Evolutionary conservation across 2,888 invertebrate species (phyloP).

Genomic region (Penaeus monodon): DNA sequence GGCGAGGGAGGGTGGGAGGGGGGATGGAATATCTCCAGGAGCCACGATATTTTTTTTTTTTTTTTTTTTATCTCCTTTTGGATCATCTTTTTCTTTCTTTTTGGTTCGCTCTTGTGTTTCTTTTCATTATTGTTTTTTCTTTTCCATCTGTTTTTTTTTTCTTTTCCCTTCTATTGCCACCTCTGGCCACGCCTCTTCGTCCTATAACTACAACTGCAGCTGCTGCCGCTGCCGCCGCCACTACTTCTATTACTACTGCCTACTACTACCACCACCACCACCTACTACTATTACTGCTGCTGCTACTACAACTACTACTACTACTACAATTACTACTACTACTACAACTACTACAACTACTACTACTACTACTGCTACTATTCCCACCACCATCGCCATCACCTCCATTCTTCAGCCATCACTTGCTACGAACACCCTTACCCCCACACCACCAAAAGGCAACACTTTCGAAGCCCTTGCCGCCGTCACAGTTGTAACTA

Average conservation of each 20-base stretch:
- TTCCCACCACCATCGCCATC: background rate
- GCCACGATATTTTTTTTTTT: background rate
- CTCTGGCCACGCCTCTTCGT: no score
- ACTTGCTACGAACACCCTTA: no score
- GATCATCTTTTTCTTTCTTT: no score
- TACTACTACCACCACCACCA: background rate
- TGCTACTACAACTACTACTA: slow-evolving; percentile 1
- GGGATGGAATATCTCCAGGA: background rate
- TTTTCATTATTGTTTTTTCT: no score
- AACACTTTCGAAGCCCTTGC: no score
- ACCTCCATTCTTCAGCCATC: background rate
- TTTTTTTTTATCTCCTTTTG: background rate
- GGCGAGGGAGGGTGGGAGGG: no score
- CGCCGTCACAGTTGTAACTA: no score
- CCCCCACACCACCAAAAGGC: no score
- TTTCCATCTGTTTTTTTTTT: no score
- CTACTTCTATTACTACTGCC: slow-evolving; percentile 12
- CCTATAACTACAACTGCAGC: background rate
- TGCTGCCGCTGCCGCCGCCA: background rate
- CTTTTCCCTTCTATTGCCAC: no score
- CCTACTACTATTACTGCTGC: slow-evolving; percentile 5
- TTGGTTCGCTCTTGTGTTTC: no score
- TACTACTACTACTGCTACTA: slow-evolving; percentile 11
- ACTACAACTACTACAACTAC: background rate
- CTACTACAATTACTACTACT: background rate